Base-by-base conservation (phyloP, 2,113 vertebrate genomes). In the Xyliphius kryptos region DNA sequence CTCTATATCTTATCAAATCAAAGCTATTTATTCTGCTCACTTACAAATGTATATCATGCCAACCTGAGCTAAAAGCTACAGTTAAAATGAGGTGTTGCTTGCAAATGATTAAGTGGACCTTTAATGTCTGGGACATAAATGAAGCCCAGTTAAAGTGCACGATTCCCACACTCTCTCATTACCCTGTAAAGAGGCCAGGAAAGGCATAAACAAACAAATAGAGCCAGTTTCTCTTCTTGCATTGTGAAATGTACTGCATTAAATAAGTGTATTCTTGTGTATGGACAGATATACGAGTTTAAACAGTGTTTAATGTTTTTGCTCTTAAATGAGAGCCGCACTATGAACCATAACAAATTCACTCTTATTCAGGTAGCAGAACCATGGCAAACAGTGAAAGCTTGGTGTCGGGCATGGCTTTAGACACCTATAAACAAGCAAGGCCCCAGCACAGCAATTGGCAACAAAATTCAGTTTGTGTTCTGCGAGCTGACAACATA, bases 351-450 rank as follows among this genome's bases (percentile, higher is more conserved):
- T 40, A 20, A 32, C n/a, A n/a, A n/a, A n/a, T n/a, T 22, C 40
- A 47, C 10, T 15, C 38, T 17, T 13, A 55, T 32, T n/a, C 9
- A 48, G 52, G 32, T 43, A 56, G 19, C 64, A 32, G 61, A 17
- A n/a, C n/a, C n/a, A n/a, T n/a, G n/a, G n/a, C n/a, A n/a, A n/a
- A n/a, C n/a, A n/a, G n/a, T n/a, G n/a, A n/a, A 52, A 36, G 38
- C 63, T 60, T 74, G 63, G 67, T 50, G 9, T 38, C 58, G 56
- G 61, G 40, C 62, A 58, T 7, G 15, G 53, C 57, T 61, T 62
- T 19, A 22, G 58, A 72, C 56, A 74, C 59, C 64, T 36, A 66
- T 54, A 61, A 64, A 59, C 64, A 70, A 61, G 38, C 67, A 21
- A 15, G 60, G 50, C 50, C 50, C 66, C 67, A 57, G 56, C 55